Evolutionary conservation across 1,140 invertebrate species (phyloP), one percentile per base, ranked within the genome.

Genomic region (Cydia amplana): DNA sequence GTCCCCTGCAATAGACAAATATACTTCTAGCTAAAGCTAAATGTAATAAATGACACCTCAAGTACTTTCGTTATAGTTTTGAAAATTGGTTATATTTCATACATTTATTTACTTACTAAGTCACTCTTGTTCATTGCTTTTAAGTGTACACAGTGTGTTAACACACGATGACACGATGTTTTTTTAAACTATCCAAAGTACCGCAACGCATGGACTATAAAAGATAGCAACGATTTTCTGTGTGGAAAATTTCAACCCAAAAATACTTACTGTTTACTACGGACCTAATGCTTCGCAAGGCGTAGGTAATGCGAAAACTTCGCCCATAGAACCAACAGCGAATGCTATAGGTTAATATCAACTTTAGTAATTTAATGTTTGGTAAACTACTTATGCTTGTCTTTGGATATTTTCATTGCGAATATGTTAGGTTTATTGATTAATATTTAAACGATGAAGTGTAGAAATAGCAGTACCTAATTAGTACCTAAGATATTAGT

Each of bases 321-420:
- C 65, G 32, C 65, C 65, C 65, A 70, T 70, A 40, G 12, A n/a
- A 40, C 65, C 14, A 9, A 23, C 55, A 10, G n/a, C 18, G 12
- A 46, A 60, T 9, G 32, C 65, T 18, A 43, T 40, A 18, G 28
- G 36, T 70, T 70, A 70, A 70, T 70, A 70, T 36, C 6, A 70
- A 70, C 65, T 70, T 70, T 43, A 43, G 28, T 43, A 43, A 70
- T 70, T 70, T 70, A 70, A 70, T 70, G 32, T 70, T 40, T 28
- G 12, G 16, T 70, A 40, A 40, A 70, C 65, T 70, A 70, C 36
- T 40, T 40, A 40, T 65, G 63, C 63, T 65, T 28, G 63, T 25
- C 55, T 63, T 63, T n/a, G 32, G 2, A 55, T 55, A 55, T 67
- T 67, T 32, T 64, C 23, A 64, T 64, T 12, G 28, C 28, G 25